Conservation (phyloP, 2,113 vertebrate genomes). For the Toxotes jaculatrix region DNA sequence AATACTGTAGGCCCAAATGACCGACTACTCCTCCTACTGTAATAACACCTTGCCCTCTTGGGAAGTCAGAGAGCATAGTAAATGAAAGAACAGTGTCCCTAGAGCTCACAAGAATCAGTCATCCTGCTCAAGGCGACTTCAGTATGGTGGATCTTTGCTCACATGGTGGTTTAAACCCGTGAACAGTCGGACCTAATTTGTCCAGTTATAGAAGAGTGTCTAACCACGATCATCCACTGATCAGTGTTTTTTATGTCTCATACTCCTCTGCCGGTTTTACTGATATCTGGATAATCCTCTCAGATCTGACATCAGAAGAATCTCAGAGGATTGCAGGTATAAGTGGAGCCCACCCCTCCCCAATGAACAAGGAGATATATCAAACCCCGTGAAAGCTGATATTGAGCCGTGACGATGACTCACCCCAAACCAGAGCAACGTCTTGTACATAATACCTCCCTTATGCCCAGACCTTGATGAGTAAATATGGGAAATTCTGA, state of each 20-base stretch:
- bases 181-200: not conserved
- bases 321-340: conserved; percentile 55
- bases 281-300: conserved; percentile 63
- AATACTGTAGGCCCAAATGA: not conserved
- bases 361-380: conserved; percentile 29
- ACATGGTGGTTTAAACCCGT: not conserved
- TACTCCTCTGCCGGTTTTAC: not conserved
- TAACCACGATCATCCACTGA: conserved; percentile 9
- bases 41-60: not conserved
- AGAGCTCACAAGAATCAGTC: conserved; percentile 1
- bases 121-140: conserved; percentile 4
- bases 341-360: conserved; percentile 23
- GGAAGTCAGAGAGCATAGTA: not conserved
- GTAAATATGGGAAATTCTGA: conserved; percentile 68
- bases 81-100: not conserved
- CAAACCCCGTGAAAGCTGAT: conserved; percentile 54
- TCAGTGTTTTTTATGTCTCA: conserved; percentile 5
- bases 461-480: conserved; percentile 50
- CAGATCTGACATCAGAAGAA: conserved; percentile 51
- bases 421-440: conserved; percentile 48
- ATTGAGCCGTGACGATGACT: conserved; percentile 59
- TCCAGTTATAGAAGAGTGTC: not conserved
- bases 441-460: conserved; percentile 55
- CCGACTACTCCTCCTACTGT: not conserved
- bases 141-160: not conserved